Base-by-base conservation (phyloP, 2,888 invertebrate species). In the Leptopilina syphax region DNA sequence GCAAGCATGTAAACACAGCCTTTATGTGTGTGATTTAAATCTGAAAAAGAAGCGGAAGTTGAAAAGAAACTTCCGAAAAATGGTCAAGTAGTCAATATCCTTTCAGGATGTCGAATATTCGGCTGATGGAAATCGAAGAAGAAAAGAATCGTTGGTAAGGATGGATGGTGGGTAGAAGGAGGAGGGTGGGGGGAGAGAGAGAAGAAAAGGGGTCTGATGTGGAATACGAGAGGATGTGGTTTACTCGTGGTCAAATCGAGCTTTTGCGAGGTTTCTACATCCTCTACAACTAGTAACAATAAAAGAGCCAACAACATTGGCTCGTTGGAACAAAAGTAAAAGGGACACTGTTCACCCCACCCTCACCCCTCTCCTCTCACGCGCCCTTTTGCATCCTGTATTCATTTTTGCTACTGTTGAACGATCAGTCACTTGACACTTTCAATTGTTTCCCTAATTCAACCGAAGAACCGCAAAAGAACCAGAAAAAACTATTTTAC, bases 181-280 rank as follows among this genome's bases (percentile, higher is more conserved):
- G 12, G 12, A 2, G 50, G 50, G 50, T 10, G 50, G 50, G 50
- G 79, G 79, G 84, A 79, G 79, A 82, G 82, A 81, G 82, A 81
- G 80, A 80, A 34, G 34, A 34, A 34, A 34, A 73, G 77, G 83
- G 82, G 82, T 9, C 79, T 80, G 78, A 79, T 76, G 78, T 80
- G 81, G 83, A 83, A 76, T 82, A 82, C 78, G 85, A 84, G 85
- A 89, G 91, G 92, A 92, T 91, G 92, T 91, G 92, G 92, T 91
- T 89, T 91, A 91, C 89, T 90, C 86, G 85, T 84, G 88, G 87
- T 88, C 89, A 89, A 90, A 89, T 90, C 87, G 88, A 90, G 90
- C 90, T 90, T 90, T 91, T 91, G 89, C 90, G 86, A 84, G 91
- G 91, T 89, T 91, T 91, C 91, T 89, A 90, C 89, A 89, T 90